Conservation (phyloP, 1,140 invertebrate genomes). For the Cephus cinctus region DNA sequence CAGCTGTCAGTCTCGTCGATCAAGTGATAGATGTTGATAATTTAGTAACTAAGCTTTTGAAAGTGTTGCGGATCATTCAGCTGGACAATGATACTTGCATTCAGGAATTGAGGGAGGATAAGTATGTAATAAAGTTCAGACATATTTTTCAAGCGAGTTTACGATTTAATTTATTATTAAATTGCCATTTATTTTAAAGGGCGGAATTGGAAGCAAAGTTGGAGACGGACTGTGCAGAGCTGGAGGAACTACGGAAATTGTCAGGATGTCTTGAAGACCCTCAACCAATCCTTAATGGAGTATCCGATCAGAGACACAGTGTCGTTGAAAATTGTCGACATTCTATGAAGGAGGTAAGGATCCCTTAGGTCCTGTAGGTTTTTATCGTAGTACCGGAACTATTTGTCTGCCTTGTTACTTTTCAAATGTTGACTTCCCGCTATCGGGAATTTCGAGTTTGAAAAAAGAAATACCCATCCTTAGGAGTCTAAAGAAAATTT, state of each 20-base stretch:
- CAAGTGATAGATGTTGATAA: constrained; percentile 76
- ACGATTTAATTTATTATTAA: not conserved
- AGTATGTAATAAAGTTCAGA: too few relatives aligned
- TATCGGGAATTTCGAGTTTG: too few relatives aligned
- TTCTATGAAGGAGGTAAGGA: constrained; percentile 42
- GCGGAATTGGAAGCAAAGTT: constrained; percentile 45
- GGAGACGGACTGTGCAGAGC: constrained; percentile 33
- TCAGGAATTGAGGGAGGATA: constrained; percentile 61
- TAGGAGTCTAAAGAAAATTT: constrained; percentile 31
- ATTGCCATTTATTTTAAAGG: constrained; percentile 19
- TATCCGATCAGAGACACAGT: constrained; percentile 32
- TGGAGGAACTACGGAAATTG: constrained; percentile 34
- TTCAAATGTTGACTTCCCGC: too few relatives aligned
- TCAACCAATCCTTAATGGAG: constrained; percentile 34
- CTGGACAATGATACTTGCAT: constrained; percentile 66
- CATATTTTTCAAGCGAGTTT: too few relatives aligned
- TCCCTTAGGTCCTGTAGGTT: too few relatives aligned
- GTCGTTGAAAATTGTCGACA: constrained; percentile 39
- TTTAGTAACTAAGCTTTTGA: constrained; percentile 70
- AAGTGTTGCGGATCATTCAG: constrained; percentile 72
- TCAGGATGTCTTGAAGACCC: constrained; percentile 26
- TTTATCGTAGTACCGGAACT: too few relatives aligned
- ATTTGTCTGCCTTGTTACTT: too few relatives aligned
- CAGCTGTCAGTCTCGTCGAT: constrained; percentile 61
- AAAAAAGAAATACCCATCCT: constrained; percentile 28